A percentile compares a stretch with the other conserved stretches of the same genome.
phyloP scores from a whole-genome alignment of 2,888 invertebrate species.

The Platerodrilus igneus region DNA sequence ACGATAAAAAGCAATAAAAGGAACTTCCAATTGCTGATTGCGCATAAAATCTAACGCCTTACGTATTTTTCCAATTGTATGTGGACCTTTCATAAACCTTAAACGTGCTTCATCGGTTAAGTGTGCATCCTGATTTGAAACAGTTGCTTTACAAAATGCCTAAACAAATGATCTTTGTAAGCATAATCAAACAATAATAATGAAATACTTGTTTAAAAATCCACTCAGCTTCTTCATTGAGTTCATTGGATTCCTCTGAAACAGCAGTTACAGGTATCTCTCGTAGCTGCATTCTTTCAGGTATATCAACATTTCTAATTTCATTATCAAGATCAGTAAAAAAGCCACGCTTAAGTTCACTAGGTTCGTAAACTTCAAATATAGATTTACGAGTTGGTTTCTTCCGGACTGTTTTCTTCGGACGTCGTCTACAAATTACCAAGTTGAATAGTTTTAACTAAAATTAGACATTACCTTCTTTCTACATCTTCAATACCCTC shows the following conservation, averaged over 20 bases:
- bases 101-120: conserved; percentile 52
- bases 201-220: conserved; percentile 72
- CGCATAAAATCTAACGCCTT: conserved; percentile 94
- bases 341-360: conserved; percentile 92
- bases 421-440: conserved; percentile 46
- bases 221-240: conserved; percentile 96
- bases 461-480: conserved; percentile 42
- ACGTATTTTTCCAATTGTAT: conserved; percentile 81
- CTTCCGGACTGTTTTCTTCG: conserved; percentile 72
- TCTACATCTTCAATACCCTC: conserved; percentile 67
- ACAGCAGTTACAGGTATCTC: conserved; percentile 81
- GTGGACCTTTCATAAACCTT: conserved; percentile 60
- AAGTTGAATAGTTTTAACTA: conserved; percentile 8
- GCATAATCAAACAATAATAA: conserved; percentile 1
- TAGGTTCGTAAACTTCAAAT: conserved; percentile 95
- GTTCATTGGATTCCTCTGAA: conserved; percentile 76
- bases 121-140: conserved; percentile 71
- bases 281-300: conserved; percentile 89
- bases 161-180: conserved; percentile 15
- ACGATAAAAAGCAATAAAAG: conserved; percentile 97
- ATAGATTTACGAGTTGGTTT: conserved; percentile 79
- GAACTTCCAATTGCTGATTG: conserved; percentile 92
- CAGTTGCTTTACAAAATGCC: conserved; percentile 79
- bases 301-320: conserved; percentile 83
- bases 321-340: conserved; percentile 92